Evolutionary conservation across 2,888 invertebrate genomes (phyloP).

Genomic region (Tinea trinotella): DNA sequence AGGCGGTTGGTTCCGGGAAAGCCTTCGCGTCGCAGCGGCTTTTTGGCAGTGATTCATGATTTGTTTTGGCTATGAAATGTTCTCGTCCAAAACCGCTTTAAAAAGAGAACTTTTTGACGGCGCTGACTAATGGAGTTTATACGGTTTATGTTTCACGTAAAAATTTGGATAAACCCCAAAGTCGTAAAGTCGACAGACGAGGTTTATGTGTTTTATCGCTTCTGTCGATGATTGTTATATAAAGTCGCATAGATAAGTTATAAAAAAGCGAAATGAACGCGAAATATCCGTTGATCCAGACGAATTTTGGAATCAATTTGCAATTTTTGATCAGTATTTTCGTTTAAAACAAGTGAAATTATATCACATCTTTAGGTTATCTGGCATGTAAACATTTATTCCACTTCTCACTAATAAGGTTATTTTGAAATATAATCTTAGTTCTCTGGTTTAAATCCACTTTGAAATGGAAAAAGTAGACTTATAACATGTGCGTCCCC

Average conservation of each 20-base stretch:
- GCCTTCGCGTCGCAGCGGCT: conserved; percentile 27
- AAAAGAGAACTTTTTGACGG: conserved; percentile 33
- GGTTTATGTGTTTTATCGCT: conserved; percentile 14
- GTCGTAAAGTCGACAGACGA: conserved; percentile 17
- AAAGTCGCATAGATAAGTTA: conserved; percentile 13
- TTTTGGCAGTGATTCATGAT: conserved; percentile 68
- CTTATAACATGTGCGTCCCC: neutral
- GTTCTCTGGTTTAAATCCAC: too few relatives aligned
- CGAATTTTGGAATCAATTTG: neutral
- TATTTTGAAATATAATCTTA: too few relatives aligned
- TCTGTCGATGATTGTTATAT: conserved; percentile 12
- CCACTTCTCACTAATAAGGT: too few relatives aligned
- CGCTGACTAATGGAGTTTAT: conserved; percentile 46
- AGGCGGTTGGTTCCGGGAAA: conserved; percentile 22
- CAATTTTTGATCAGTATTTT: too few relatives aligned
- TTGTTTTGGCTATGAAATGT: conserved; percentile 64
- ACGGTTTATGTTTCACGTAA: conserved; percentile 21
- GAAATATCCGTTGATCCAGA: neutral
- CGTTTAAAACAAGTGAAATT: too few relatives aligned
- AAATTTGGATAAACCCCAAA: conserved; percentile 20
- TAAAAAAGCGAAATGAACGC: conserved; percentile 8
- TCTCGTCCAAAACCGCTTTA: conserved; percentile 25
- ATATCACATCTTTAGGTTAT: too few relatives aligned
- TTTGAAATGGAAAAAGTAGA: neutral
- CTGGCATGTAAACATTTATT: too few relatives aligned